Conservation (phyloP, 2,797 vertebrate genomes). For the Acipenser oxyrinchus region DNA sequence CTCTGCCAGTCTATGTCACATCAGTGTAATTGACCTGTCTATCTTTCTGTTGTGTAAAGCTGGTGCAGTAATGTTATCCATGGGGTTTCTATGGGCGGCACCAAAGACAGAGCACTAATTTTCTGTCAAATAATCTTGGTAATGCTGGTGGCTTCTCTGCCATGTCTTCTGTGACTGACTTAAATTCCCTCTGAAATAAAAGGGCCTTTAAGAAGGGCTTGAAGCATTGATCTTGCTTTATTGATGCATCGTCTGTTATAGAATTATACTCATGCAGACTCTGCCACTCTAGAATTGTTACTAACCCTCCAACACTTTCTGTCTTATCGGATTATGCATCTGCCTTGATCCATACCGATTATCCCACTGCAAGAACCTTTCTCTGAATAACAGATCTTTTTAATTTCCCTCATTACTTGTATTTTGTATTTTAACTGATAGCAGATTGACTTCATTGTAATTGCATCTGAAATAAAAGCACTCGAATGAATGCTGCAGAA, state of each 20-base stretch:
- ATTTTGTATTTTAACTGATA: background rate
- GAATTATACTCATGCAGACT: background rate
- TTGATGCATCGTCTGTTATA: slow-evolving; percentile 4
- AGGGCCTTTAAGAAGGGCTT: slow-evolving; percentile 1
- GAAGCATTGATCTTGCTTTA: slow-evolving; percentile 1
- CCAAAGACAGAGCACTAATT: slow-evolving; percentile 1
- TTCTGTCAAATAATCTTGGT: background rate
- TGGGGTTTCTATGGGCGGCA: background rate
- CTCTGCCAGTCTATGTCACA: slow-evolving; percentile 33
- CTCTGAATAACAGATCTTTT: background rate
- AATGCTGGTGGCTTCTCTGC: slow-evolving; percentile 1
- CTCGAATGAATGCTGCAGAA: background rate
- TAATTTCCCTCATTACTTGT: background rate
- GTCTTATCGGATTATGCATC: background rate
- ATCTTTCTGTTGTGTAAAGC: slow-evolving; percentile 27
- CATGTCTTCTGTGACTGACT: slow-evolving; percentile 1
- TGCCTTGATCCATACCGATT: background rate
- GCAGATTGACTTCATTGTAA: background rate
- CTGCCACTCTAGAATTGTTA: background rate
- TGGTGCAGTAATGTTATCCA: background rate
- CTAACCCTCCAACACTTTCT: background rate
- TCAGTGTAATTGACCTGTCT: slow-evolving; percentile 51
- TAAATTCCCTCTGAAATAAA: slow-evolving; percentile 3
- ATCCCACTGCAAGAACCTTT: background rate
- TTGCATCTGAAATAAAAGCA: background rate